Conservation (phyloP, 2,888 invertebrate genomes). For the Cartodere bifasciata region DNA sequence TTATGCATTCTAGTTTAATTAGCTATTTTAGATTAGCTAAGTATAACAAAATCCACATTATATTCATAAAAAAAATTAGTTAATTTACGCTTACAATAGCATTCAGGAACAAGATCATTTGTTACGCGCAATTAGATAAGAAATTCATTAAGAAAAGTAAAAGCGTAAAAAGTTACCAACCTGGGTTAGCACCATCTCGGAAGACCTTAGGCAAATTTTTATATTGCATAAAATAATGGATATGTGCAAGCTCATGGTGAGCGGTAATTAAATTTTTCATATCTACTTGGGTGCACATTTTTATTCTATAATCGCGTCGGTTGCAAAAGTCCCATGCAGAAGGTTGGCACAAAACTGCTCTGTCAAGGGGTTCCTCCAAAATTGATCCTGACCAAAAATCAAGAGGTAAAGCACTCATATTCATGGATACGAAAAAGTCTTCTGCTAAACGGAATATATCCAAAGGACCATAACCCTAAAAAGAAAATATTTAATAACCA, state of each 20-base stretch:
- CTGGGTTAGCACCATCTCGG: conserved; percentile 87
- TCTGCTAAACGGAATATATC: conserved; percentile 80
- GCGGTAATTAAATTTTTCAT: conserved; percentile 79
- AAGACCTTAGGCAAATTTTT: conserved; percentile 73
- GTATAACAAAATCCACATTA: too few species aligned
- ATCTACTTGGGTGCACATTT: conserved; percentile 75
- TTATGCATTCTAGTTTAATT: too few species aligned
- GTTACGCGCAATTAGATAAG: not conserved
- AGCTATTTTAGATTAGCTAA: too few species aligned
- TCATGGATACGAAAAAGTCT: conserved; percentile 82
- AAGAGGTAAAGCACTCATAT: conserved; percentile 72
- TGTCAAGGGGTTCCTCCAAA: conserved; percentile 64
- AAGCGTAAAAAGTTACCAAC: conserved; percentile 32
- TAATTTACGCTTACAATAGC: not conserved
- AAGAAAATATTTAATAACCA: conserved; percentile 9
- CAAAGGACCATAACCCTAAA: conserved; percentile 67
- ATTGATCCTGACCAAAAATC: conserved; percentile 84
- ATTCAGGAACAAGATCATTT: conserved; percentile 1
- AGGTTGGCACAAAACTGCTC: conserved; percentile 74
- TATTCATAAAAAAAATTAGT: too few species aligned
- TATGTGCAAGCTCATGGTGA: conserved; percentile 87
- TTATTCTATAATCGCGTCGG: conserved; percentile 75
- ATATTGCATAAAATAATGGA: conserved; percentile 80
- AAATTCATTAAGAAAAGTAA: not conserved
- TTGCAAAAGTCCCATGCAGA: conserved; percentile 94